Base-by-base conservation (phyloP, 2,888 invertebrate genomes). In the Napeogenes sylphis region DNA sequence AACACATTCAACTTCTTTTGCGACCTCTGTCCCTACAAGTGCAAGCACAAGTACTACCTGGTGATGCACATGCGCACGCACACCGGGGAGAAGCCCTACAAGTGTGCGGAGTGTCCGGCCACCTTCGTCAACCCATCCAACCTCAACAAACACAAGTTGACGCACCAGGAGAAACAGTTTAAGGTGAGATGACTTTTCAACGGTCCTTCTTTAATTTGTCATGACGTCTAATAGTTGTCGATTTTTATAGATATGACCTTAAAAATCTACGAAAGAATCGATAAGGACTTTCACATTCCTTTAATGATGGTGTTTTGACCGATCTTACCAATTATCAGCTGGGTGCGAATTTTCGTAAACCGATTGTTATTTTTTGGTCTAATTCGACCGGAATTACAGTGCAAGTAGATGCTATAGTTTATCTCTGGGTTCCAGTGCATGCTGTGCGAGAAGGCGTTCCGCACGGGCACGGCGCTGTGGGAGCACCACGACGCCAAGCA, bases 81-180 rank as follows among this genome's bases (percentile, higher is more conserved):
- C 71, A 90, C 90, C 0, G 90, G 90, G 0, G 90, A 90, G 76
- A 90, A 90, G 71, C 90, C 90, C 0, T 89, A 90, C 75, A 85
- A 85, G 71, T 90, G 90, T 58, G 64, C 78, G 46, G 81, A 91
- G 64, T 94, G 94, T 73, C 88, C 91, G 3, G 87, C 92, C 30
- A 92, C 91, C 30, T 94, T 94, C 75, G 92, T 92, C 70, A 93
- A 93, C 74, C 92, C 92, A 4, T 93, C 93, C 14, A 93, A 94
- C 77, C 84, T 94, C 62, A 93, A 93, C 74, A 94, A 93, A 76
- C 94, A 94, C 74, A 87, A 92, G 68, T 85, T 92, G 0, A 92
- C 92, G 0, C 94, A 94, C 51, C 87, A 87, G 72, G 90, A 85
- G 69, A 90, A 90, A 68, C 90, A 87, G 71, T 89, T 85, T 58